Percentiles rank a stretch among this genome's conserved stretches.
Evolutionary conservation across 1,140 invertebrate species (phyloP).

Genomic region (Drosophila gunungcola): DNA sequence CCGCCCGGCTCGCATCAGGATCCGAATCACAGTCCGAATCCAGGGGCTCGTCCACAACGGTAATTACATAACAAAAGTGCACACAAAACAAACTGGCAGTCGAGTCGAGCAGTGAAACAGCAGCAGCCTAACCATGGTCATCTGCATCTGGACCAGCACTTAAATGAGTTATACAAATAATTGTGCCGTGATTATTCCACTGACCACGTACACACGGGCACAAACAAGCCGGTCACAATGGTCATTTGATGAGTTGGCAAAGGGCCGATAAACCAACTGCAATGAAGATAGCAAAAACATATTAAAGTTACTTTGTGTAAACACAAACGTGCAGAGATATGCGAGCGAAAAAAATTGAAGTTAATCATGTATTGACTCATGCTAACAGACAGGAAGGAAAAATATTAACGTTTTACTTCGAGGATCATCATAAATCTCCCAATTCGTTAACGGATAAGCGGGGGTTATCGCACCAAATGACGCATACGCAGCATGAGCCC

Average conservation of each 20-base stretch:
- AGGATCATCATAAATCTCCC: conserved; percentile 41
- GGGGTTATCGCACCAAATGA: conserved; percentile 37
- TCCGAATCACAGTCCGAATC: conserved; percentile 14
- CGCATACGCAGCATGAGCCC: conserved; percentile 47
- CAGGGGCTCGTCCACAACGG: conserved; percentile 37
- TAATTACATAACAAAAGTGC: conserved; percentile 78
- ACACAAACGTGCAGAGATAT: conserved; percentile 16
- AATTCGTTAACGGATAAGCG: conserved; percentile 17
- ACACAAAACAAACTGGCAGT: conserved; percentile 56
- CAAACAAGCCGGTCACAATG: conserved; percentile 25
- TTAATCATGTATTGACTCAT: conserved; percentile 40
- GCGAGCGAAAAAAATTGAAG: conserved; percentile 2
- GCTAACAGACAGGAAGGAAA: background rate
- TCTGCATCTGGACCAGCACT: conserved; percentile 52
- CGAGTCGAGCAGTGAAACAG: conserved; percentile 5
- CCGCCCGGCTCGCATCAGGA: conserved; percentile 3
- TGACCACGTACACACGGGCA: conserved; percentile 42
- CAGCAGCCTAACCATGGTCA: conserved; percentile 26
- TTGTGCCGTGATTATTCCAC: conserved; percentile 67
- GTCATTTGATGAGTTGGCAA: conserved; percentile 14
- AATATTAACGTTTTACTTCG: conserved; percentile 10
- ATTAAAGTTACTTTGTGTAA: conserved; percentile 40
- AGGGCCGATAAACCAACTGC: conserved; percentile 9
- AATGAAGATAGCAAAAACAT: conserved; percentile 12
- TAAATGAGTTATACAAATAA: conserved; percentile 76